Evolutionary conservation across 2,797 vertebrate genomes (phyloP), one percentile per base, ranked within the genome.

Genomic region (Intellagama lesueurii): DNA sequence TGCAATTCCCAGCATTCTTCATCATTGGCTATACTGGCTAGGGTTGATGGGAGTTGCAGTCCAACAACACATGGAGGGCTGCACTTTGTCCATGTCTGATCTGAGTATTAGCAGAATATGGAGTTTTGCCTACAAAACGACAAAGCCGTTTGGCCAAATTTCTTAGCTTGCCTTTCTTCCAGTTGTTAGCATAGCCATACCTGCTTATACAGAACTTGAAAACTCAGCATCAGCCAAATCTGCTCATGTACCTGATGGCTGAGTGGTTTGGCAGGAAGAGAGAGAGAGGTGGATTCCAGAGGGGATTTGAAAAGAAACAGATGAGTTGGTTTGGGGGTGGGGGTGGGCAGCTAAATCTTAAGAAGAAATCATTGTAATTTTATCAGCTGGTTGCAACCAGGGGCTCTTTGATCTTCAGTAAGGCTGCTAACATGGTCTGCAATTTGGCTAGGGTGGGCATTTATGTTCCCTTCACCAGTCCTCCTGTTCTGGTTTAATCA

Each of bases 401-500:
- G 30, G n/a, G 9, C 26, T 73, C 47, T 56, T 9, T 32, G 12
- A 70, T 49, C 17, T 24, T 19, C 64, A 56, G 19, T 60, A 19
- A 56, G 22, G 70, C 70, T 56, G 66, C 44, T 70, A 22, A 30
- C n/a, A 17, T 52, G 16, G 79, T 30, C 44, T 75, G 79, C 44
- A 72, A 60, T 56, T 26, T 90, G 32, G 82, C 77, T 77, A 32
- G 69, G 72, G 70, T 47, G 17, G 76, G 28, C 26, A 56, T 26
- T 85, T 69, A 85, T 60, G 56, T 47, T 9, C 16, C 76, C 28
- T 16, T 82, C 52, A 77, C 78, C 85, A 32, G 30, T 32, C 28
- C 9, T 60, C 52, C 75, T 64, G 24, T 35, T 90, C 60, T 85
- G 66, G 78, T 40, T 88, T 88, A 68, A 69, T 69, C 78, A 88